A percentile compares a stretch with the other conserved stretches of the same genome.
Conservation (phyloP, 2,113 vertebrate species). For the Anseranas semipalmata region DNA sequence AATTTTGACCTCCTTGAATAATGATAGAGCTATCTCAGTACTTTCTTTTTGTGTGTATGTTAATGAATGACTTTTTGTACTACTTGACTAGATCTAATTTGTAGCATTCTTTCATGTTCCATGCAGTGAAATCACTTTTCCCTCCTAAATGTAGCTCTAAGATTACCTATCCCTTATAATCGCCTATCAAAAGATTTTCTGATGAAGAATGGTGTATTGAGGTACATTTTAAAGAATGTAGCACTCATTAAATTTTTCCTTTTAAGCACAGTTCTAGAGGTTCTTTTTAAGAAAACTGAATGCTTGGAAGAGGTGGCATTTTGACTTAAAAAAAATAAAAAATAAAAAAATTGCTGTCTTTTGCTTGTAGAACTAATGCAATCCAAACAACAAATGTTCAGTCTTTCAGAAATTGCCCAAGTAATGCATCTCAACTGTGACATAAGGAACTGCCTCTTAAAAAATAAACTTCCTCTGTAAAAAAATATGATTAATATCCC, state of each 20-base stretch:
- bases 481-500: neutral
- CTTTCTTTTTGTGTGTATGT: conserved; percentile 26
- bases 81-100: conserved; percentile 48
- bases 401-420: neutral
- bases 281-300: neutral
- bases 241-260: neutral
- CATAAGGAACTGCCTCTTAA: neutral
- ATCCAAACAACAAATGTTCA: neutral
- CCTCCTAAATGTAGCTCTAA: neutral
- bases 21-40: neutral
- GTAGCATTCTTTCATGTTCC: conserved; percentile 18
- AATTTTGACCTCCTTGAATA: conserved; percentile 59
- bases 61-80: conserved; percentile 44
- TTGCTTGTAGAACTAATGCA: neutral
- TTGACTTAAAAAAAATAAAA: neutral
- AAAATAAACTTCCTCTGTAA: no score
- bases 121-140: conserved; percentile 23
- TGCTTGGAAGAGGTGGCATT: neutral
- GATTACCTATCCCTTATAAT: conserved; percentile 30
- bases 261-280: neutral
- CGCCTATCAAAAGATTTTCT: neutral
- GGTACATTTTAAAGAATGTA: neutral
- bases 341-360: neutral
- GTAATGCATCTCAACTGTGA: neutral
- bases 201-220: neutral